Base-by-base conservation (phyloP, 2,888 invertebrate genomes). In the Xanthostigma xanthostigma region DNA sequence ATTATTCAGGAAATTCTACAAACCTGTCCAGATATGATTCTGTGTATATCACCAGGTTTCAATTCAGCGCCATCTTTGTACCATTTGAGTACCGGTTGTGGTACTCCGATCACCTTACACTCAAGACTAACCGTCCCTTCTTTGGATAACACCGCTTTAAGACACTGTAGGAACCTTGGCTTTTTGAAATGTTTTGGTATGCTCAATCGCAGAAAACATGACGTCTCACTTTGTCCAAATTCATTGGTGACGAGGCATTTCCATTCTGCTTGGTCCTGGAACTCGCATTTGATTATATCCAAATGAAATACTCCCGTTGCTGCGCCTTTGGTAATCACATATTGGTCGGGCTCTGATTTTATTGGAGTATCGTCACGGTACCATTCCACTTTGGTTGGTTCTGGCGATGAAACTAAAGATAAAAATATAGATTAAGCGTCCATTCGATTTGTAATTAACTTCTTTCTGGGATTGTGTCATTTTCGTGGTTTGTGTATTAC, bases 51-150 rank as follows among this genome's bases (percentile, higher is more conserved):
- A 0, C 92, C 92, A 0, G 92, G 87, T 61, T 90, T 90, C 1
- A 92, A 64, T 62, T 91, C 90, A 48, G 83, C 79, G 0, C 90
- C 91, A 62, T 92, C 92, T 67, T 92, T 92, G 63, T 87, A 92
- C 92, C 92, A 92, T 60, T 88, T 90, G 0, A 92, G 68, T n/a
- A 81, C 72, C 0, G 91, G 91, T 60, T 90, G 90, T 0, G 91
- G 91, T 2, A 91, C 89, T 8, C 91, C 91, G 50, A 91, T 90
- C 1, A 91, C 90, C 70, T 92, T 92, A 64, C 92, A 92, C 64
- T 92, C 92, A 51, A 92, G 73, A 66, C 91, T 91, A 1, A 92
- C 92, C 9, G 91, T 88, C 0, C 91, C 86, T 65, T 89, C 89
- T 53, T 90, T 87, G 0, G 89, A 88, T 13, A 92, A 70, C 39